phyloP scores from a whole-genome alignment of 2,113 vertebrate species.

The Vulpes ferrilata region DNA sequence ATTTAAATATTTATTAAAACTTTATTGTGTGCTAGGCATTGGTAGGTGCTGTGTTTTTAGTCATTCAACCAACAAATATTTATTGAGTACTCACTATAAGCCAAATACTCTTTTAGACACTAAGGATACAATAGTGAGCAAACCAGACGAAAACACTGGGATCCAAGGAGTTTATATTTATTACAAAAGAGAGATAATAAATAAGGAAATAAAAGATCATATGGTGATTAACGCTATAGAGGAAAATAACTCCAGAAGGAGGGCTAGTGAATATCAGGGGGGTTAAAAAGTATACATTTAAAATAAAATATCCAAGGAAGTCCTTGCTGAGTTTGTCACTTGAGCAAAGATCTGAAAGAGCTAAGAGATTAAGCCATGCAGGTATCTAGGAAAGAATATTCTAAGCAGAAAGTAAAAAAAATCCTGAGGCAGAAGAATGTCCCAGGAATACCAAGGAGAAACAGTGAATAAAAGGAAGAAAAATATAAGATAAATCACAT shows the following conservation, averaged over 20 bases:
- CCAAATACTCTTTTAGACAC: not conserved
- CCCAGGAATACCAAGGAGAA: not conserved
- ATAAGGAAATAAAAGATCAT: not conserved
- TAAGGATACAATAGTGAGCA: not conserved
- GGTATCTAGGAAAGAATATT: not conserved
- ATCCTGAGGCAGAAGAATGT: not conserved
- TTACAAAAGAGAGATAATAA: not conserved
- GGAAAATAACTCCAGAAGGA: not conserved
- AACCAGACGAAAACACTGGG: not conserved
- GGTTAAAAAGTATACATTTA: not conserved
- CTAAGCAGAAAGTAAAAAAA: not conserved
- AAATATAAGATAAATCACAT: not conserved
- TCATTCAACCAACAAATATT: not conserved
- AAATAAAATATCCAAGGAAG: not conserved
- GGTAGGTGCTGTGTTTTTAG: not conserved
- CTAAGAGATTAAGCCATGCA: not conserved
- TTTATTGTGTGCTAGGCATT: not conserved
- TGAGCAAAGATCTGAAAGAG: not conserved
- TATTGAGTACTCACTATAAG: not conserved
- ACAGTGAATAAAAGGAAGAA: not conserved
- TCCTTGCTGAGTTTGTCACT: not conserved
- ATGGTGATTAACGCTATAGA: not conserved
- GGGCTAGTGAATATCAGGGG: not conserved
- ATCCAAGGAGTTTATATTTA: not conserved
- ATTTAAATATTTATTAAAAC: conserved; percentile 15